These are phyloP conservation scores for Passer domesticus DNA, from an alignment of 2,113 vertebrate genomes.

Conservation along the genomic window DNA sequence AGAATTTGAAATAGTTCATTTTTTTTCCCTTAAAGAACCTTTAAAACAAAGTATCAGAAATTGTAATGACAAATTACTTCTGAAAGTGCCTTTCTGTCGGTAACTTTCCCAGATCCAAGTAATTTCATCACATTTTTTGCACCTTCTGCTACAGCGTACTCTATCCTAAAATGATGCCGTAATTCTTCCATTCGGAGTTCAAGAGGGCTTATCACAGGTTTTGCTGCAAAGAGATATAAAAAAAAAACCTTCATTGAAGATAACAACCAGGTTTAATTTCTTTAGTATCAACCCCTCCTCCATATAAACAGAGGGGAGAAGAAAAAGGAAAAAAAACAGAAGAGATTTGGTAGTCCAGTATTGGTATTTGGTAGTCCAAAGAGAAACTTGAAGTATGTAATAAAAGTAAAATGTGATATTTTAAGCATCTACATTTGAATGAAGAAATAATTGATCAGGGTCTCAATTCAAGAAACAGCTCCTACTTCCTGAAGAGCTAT, in stretches of 20 bases:
- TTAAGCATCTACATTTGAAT: neutral
- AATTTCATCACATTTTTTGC: conserved; percentile 99
- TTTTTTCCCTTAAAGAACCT: neutral
- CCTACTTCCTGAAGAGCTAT: neutral
- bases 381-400: neutral
- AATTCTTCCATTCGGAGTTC: conserved; percentile 98
- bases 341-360: neutral
- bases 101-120: conserved; percentile 93
- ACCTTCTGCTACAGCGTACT: conserved; percentile 96
- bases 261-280: neutral
- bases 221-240: conserved; percentile 77
- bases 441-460: neutral
- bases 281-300: neutral
- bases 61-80: conserved; percentile 79
- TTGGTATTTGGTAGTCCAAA: neutral
- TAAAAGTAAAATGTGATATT: neutral
- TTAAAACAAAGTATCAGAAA: conserved; percentile 44
- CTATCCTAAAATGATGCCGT: conserved; percentile 96
- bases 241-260: conserved; percentile 26
- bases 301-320: neutral
- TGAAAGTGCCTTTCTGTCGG: conserved; percentile 95
- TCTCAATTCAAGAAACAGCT: neutral
- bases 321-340: too few species aligned
- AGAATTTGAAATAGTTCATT: neutral
- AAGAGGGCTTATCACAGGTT: conserved; percentile 96